Evolutionary conservation across 2,888 invertebrate species (phyloP).

Genomic region (Drosophila villosipedis): DNA sequence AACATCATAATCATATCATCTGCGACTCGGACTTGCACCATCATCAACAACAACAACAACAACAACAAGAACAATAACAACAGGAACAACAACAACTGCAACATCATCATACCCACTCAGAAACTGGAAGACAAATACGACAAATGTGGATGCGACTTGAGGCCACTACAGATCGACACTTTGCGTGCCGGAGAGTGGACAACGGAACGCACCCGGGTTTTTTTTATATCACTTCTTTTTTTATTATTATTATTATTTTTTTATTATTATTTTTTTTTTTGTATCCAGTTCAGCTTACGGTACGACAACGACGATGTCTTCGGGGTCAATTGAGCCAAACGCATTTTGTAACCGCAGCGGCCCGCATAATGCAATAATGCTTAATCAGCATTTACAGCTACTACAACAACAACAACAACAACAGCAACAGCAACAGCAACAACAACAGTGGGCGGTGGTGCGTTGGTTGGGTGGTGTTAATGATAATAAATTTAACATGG

Average conservation of each 20-base stretch:
- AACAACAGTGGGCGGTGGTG: neutral
- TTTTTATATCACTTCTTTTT: neutral
- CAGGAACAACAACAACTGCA: slow-evolving; percentile 10
- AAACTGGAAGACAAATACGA: slow-evolving; percentile 21
- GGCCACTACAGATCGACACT: slow-evolving; percentile 31
- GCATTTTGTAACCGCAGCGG: slow-evolving; percentile 64
- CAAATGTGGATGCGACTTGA: slow-evolving; percentile 28
- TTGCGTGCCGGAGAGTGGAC: slow-evolving; percentile 17
- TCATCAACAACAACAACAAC: slow-evolving; percentile 1
- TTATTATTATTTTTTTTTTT: neutral
- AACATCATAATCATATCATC: slow-evolving; percentile 19
- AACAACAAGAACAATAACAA: neutral
- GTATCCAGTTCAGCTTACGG: slow-evolving; percentile 1
- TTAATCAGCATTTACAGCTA: slow-evolving; percentile 71
- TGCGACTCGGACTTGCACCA: slow-evolving; percentile 9
- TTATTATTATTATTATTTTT: neutral
- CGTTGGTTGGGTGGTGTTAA: slow-evolving; percentile 40
- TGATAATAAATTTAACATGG: slow-evolving; percentile 73
- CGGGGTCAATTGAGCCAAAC: slow-evolving; percentile 71
- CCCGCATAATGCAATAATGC: slow-evolving; percentile 74
- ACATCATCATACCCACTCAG: slow-evolving; percentile 12
- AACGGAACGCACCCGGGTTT: slow-evolving; percentile 14
- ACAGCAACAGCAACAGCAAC: neutral
- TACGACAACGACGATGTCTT: slow-evolving; percentile 22
- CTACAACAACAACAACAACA: neutral